Base-by-base conservation (phyloP, 1,140 invertebrate genomes). In the Temnothorax nylanderi region DNA sequence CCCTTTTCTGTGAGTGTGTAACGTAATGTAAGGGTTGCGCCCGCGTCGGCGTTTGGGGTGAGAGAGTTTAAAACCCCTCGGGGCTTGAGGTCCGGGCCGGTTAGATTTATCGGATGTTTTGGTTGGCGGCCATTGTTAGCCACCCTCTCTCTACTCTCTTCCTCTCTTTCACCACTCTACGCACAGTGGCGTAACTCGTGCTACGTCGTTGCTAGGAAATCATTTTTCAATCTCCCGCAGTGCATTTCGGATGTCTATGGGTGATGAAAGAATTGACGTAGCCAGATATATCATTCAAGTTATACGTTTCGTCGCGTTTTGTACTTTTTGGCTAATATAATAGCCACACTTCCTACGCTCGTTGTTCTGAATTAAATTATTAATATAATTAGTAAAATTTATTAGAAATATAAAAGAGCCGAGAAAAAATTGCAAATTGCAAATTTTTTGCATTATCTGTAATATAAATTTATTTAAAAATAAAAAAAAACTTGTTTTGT, bases 81-180 rank as follows among this genome's bases (percentile, higher is more conserved):
- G 94, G 94, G 94, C 94, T 95, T 94, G 94, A 94, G 94, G 94
- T 95, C 93, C 94, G 91, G 92, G 90, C 93, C 93, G 94, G 94
- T 95, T 95, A 95, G 95, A 95, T 95, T 95, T 95, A 95, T 95
- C 94, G 95, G 94, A 95, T 95, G 94, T 95, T 95, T 95, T 95
- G 95, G 94, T 95, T 94, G 94, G 94, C 95, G 94, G 94, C 94
- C 95, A 95, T 95, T 95, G 94, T 95, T 95, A 94, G 91, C 91
- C 89, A 89, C 89, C 92, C 90, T 92, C 91, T 86, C 92, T 84
- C 77, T 64, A 72, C 87, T 86, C 92, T 92, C 90, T 88, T 88
- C 90, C 88, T 91, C 87, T 92, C 90, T 89, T 88, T 92, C 77
- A 60, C 65, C 54, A 64, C 88, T 91, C 88, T 78, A 76, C 87